These are phyloP conservation scores for Chaitophorus viminalis DNA, from an alignment of 2,888 invertebrate species.

Conservation along the genomic window DNA sequence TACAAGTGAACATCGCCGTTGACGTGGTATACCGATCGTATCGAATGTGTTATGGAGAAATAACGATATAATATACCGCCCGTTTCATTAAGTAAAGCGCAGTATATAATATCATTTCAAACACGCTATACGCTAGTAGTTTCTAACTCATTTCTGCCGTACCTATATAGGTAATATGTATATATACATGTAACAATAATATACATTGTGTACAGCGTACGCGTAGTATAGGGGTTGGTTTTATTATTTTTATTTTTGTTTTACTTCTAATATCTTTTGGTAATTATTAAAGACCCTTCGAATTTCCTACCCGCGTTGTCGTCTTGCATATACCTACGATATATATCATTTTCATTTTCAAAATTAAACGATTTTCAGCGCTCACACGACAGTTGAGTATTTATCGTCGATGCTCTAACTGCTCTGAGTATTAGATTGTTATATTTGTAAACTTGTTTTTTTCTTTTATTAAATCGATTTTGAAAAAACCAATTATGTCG, in stretches of 20 bases:
- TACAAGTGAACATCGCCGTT: conserved; percentile 37
- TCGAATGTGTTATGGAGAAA: conserved; percentile 20
- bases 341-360: not conserved
- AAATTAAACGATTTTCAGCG: not conserved
- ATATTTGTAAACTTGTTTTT: not conserved
- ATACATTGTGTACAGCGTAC: not conserved
- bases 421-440: not conserved
- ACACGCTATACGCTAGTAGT: conserved; percentile 29
- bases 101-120: conserved; percentile 21
- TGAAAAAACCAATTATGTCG: not conserved
- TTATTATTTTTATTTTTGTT: conserved; percentile 1
- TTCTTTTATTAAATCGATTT: not conserved
- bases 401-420: not conserved
- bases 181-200: not conserved
- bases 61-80: conserved; percentile 20
- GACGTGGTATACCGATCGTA: conserved; percentile 43
- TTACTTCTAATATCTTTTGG: not conserved
- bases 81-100: conserved; percentile 28
- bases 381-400: not conserved
- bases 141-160: conserved; percentile 12
- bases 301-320: not conserved
- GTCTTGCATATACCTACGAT: not conserved
- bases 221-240: not conserved
- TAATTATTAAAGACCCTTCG: conserved; percentile 36
- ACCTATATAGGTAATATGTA: not conserved